Evolutionary conservation across 2,888 invertebrate genomes (phyloP), one percentile per base, ranked within the genome.

Genomic region (Strigamia transsilvanica): DNA sequence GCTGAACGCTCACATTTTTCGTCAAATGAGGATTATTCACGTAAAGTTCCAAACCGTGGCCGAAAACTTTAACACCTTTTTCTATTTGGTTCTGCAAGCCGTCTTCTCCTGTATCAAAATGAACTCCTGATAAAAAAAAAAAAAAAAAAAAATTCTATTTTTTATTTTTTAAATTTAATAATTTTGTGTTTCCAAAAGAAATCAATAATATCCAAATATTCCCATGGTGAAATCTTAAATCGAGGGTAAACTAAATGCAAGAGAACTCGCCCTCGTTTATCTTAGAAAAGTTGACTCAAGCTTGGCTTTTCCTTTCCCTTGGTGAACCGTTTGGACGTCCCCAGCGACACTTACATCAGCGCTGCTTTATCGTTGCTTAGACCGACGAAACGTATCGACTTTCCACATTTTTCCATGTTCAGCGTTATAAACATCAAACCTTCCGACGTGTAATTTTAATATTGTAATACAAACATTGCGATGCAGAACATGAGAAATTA

Each of bases 41-140:
- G 87, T 94, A 96, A 83, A 93, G 93, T 87, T 96, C 95, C 12
- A 96, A 94, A 0, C 96, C 97, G 86, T 95, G 94, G n/a, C 95
- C 95, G 87, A 95, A 96, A 84, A 97, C 96, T 87, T 94, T 94
- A 82, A 97, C 94, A 15, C 95, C 96, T 73, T 95, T 95, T 21
- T 94, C 93, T 84, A 97, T 96, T 89, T 96, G 96, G 85, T 93
- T 93, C 86, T 94, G 93, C 81, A 97, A 88, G 80, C 94, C 93
- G 18, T 92, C 90, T 85, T 93, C 94, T n/a, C 77, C 80, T 79
- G 96, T 96, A 87, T 96, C 95, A 87, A 96, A 97, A 88, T 97
- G 96, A 6, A 97, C 95, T 83, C 96, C 94, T 86, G 80, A 38
- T 9, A 0, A 38, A 6, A 6, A 15, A 41, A 46, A n/a, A 81